Evolutionary conservation across 2,113 vertebrate species (phyloP), one percentile per base, ranked within the genome.

Genomic region (Melierax canorus): DNA sequence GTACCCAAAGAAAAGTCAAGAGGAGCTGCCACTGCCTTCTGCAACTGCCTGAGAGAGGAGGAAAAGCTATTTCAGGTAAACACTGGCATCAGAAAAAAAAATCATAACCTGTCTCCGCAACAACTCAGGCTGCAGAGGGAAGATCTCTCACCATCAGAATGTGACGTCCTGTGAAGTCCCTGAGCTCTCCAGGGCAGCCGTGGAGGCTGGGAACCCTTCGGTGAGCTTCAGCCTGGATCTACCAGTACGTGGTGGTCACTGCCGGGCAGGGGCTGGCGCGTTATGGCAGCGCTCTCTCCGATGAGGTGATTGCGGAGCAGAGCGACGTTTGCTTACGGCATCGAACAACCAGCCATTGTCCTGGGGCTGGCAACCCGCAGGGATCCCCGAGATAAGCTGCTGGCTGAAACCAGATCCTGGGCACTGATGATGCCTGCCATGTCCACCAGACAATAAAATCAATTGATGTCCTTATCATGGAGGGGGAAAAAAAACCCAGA

Each of bases 211-310:
- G 51, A 88, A 46, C 10, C 9, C 53, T 86, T 80, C 2, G 1
- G 14, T 41, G 63, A 58, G 20, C 78, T 74, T 63, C 43, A 85
- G 34, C 36, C 27, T 21, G 38, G 38, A 68, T 12, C 15, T 74
- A 23, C 36, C 1, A 2, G 15, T 48, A 21, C 0, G 1, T 43
- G 45, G 62, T 4, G 7, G 34, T 50, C 39, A 22, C 30, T 38
- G 72, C 17, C 0, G 0, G 59, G 69, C 38, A 67, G 50, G 74
- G 46, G 21, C 26, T 39, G 34, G 53, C 1, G 1, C 0, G 0
- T 66, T 63, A 41, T 46, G 8, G 14, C n/a, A 51, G 26, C 8
- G 15, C 5, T 46, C 27, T 74, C 45, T 68, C 64, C 64, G 63
- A 2, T 3, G 14, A 43, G 43, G 56, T 46, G 50, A 58, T 5